Evolutionary conservation across 2,113 vertebrate species (phyloP), one percentile per base, ranked within the genome.

Genomic region (Cyanoramphus novaezelandiae): DNA sequence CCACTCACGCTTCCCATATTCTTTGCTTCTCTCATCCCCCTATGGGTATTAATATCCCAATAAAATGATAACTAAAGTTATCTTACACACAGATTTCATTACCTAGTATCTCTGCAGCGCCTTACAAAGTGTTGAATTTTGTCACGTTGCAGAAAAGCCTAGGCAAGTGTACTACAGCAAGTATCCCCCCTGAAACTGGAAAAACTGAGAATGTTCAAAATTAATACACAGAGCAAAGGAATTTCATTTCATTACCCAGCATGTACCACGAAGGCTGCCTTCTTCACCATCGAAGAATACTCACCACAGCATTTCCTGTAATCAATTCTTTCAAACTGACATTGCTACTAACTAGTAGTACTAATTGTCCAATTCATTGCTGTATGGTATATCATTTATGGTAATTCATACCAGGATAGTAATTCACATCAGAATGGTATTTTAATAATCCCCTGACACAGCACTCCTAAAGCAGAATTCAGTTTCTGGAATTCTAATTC

Each of bases 351-450:
- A 95, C 95, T 95, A 93, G 47, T 4, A 49, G 68, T 81, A 64
- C 20, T 94, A 95, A 95, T 96, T 90, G 95, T 33, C 76, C 88
- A 67, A 57, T 65, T 93, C 95, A 95, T 96, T 96, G 95, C 83
- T 70, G 75, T 23, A 35, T 24, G 33, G 21, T 59, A 59, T 15
- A 59, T 59, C 14, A 59, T 35, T 35, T 59, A 59, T 24, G 57
- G 57, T 24, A 59, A 59, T 59, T 35, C 33, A 59, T 35, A 59
- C 10, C 57, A 59, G 57, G 57, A 23, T 35, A n/a, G 57, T 24
- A 59, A 59, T 59, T 59, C 57, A 59, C 13, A 70, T 49, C 77
- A 28, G 91, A 84, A 82, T 5, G 52, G 44, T 27, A n/a, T 72
- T 37, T 72, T 77, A 91, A 71, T 11, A 91, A 72, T 96, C 94